phyloP scores from a whole-genome alignment of 2,113 vertebrate species.

The Empidonax alnorum region DNA sequence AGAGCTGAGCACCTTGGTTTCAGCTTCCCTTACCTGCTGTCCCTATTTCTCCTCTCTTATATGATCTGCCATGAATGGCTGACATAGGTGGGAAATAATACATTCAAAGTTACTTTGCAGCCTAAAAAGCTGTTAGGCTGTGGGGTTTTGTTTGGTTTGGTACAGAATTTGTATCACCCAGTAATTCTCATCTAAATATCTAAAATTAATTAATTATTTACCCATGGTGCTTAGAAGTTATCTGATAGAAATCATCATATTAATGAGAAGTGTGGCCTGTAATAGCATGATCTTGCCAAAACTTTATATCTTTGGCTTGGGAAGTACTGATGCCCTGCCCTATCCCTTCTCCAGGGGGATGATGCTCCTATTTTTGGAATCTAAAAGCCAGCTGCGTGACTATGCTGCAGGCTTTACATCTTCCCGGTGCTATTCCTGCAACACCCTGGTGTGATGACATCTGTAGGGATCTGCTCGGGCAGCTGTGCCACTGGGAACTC shows the following conservation, averaged over 20 bases:
- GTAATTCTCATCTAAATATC: background rate
- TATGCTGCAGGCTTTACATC: background rate
- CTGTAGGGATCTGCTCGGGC: conserved; percentile 10
- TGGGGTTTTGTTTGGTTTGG: background rate
- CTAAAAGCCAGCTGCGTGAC: background rate
- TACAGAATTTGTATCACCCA: background rate
- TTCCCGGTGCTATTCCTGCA: background rate
- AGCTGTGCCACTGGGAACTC: conserved; percentile 15
- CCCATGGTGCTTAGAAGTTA: background rate
- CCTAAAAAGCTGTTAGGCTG: background rate
- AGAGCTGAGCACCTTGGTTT: background rate
- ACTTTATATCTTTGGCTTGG: background rate
- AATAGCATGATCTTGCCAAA: background rate
- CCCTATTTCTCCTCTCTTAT: background rate
- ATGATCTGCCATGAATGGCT: background rate
- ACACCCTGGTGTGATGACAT: conserved; percentile 1
- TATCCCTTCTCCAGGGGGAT: background rate
- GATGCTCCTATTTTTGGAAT: background rate
- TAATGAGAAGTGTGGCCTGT: background rate
- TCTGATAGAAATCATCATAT: background rate
- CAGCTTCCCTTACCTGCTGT: background rate
- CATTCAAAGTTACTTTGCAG: background rate
- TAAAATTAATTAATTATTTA: background rate
- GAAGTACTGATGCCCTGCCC: background rate
- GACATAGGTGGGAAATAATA: background rate